Evolutionary conservation across 2,797 vertebrate genomes (phyloP), one percentile per base, ranked within the genome.

Genomic region (Gastrophryne carolinensis): DNA sequence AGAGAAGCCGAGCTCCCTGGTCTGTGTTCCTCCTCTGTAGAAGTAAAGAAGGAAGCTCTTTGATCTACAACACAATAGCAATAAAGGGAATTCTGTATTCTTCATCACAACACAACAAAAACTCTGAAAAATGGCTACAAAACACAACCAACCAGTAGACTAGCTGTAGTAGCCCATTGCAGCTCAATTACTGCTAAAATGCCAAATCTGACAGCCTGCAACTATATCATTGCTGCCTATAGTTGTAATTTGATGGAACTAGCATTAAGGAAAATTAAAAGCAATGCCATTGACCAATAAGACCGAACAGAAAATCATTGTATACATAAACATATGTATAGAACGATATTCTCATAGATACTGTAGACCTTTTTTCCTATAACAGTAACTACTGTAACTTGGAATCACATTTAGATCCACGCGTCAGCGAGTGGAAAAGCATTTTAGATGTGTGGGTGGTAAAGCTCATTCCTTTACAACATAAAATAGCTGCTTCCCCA

Each of bases 41-140:
- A 93, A 80, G 94, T 89, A 79, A 97, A 93, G 84, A 94, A 94
- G 2, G 94, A 94, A 85, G 96, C 92, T 87, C 95, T 89, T 84
- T 98, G 97, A 87, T 95, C 97, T 98, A 47, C n/a, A 47, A 47
- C 5, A 21, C n/a, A n/a, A 15, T 41, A 44, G 19, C n/a, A 47
- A 47, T 47, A 17, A 47, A 9, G 44, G 21, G 3, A 47, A 7
- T 10, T 4, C 32, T 34, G 32, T 10, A 34, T 34, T 34, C 10
- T 34, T 10, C 10, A 4, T 34, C 4, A 34, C 32, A 34, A 10
- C 32, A 4, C 32, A 34, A 34, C 32, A 34, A 10, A 34, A 34
- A 34, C 32, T 10, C 32, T 10, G 10, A 34, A 34, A 34, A 34
- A 10, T 10, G 4, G 32, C 32, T 34, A 34, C 32, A 34, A 34